Percentiles rank a stretch among this genome's conserved stretches.
Conservation (phyloP, 37 sponge, comb jelly and placozoan genomes). For the Mnemiopsis leidyi region DNA sequence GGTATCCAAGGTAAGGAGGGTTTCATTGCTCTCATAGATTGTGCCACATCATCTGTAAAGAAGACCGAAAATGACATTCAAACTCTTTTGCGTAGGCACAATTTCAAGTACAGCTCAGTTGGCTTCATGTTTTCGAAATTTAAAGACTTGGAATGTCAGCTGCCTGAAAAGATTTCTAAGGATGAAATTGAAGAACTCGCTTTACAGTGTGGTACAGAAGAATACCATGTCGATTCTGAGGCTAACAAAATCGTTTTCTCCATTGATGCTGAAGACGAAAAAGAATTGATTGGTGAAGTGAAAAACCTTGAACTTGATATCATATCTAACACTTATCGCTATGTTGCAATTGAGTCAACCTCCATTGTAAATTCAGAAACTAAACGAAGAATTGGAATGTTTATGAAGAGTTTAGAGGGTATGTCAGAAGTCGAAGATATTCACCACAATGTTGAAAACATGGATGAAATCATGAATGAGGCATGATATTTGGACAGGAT, state of each 20-base stretch:
- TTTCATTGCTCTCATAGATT: conserved; percentile 7
- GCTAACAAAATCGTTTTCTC: not conserved
- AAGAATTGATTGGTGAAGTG: not conserved
- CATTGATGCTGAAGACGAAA: not conserved
- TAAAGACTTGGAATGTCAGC: not conserved
- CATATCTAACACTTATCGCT: not conserved
- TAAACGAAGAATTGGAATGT: not conserved
- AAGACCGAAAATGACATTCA: conserved; percentile 44
- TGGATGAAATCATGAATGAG: conserved; percentile 28
- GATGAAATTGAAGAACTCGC: conserved; percentile 59
- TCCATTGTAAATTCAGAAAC: not conserved
- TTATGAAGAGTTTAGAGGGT: not conserved
- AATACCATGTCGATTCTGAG: not conserved
- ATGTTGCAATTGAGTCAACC: not conserved
- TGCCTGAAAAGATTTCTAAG: conserved; percentile 15
- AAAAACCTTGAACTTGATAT: not conserved
- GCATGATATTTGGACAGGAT: too few relatives aligned
- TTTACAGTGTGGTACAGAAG: conserved; percentile 54
- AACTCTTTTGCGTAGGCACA: conserved; percentile 7
- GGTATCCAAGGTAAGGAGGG: conserved; percentile 32
- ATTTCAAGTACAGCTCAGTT: not conserved
- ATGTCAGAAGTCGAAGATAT: conserved; percentile 1
- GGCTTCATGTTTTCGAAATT: not conserved
- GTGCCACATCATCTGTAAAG: not conserved
- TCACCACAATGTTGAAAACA: conserved; percentile 27